Percentiles rank a stretch among this genome's conserved stretches.
Evolutionary conservation across 2,888 invertebrate genomes (phyloP).

Genomic region (Tribolium freemani): DNA sequence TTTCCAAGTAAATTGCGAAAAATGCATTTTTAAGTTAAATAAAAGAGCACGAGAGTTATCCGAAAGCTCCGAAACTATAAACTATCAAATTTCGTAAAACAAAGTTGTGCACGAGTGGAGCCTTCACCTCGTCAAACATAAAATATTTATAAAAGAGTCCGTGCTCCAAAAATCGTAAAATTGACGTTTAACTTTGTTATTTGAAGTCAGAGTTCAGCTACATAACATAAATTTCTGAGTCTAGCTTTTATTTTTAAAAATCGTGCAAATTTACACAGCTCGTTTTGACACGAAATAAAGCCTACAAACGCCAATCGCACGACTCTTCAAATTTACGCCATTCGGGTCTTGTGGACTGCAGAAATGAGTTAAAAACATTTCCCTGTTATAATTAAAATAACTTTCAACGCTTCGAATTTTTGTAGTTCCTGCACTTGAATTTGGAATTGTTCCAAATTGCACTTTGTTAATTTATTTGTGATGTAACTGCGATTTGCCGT

Average conservation of each 20-base stretch:
- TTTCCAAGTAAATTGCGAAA: neutral
- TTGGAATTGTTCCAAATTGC: neutral
- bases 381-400: neutral
- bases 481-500: neutral
- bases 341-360: no score
- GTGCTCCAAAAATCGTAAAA: neutral
- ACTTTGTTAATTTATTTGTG: neutral
- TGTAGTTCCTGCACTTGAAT: neutral
- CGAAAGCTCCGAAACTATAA: neutral
- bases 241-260: no score
- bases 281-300: no score
- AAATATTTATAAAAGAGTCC: neutral
- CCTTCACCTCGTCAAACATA: neutral
- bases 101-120: neutral
- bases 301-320: no score
- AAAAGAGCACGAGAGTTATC: neutral
- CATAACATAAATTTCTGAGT: neutral
- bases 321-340: no score
- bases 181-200: neutral
- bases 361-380: no score
- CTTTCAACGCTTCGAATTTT: neutral
- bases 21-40: neutral
- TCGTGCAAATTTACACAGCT: no score
- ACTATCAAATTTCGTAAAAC: neutral
- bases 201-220: neutral